A percentile compares a stretch with the other conserved stretches of the same genome.
These are phyloP conservation scores for Pomacea maculata DNA, from an alignment of 1,140 invertebrate species.

Conservation along the genomic window DNA sequence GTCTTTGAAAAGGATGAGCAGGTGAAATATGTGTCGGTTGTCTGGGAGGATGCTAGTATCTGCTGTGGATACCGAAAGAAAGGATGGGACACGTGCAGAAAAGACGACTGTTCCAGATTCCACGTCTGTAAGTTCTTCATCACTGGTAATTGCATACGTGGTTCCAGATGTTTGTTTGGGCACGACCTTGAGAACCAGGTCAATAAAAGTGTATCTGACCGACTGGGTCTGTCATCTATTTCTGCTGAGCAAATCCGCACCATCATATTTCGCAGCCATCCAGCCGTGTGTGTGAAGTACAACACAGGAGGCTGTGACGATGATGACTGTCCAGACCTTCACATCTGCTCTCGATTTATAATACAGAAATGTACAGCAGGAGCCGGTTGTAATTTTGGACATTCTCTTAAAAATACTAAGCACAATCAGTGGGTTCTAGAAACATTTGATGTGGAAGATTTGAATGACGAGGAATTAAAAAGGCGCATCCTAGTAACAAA, in stretches of 20 bases:
- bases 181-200: not conserved
- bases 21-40: not conserved
- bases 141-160: not conserved
- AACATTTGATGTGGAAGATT: not conserved
- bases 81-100: not conserved
- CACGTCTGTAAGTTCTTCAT: constrained; percentile 9
- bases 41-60: not conserved
- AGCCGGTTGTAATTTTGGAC: not conserved
- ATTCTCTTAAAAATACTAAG: not conserved
- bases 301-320: not conserved
- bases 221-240: not conserved
- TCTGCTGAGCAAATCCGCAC: constrained; percentile 7
- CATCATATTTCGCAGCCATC: not conserved
- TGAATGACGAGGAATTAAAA: not conserved
- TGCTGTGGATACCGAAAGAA: constrained; percentile 1
- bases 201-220: not conserved
- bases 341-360: not conserved
- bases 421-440: constrained; percentile 10
- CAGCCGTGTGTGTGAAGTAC: not conserved
- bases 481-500: too few species aligned
- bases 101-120: not conserved
- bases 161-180: not conserved
- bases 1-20: constrained; percentile 2
- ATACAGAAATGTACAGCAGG: not conserved
- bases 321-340: constrained; percentile 4